Evolutionary conservation across 2,888 invertebrate genomes (phyloP).

Genomic region (Hyposoter dolosus): DNA sequence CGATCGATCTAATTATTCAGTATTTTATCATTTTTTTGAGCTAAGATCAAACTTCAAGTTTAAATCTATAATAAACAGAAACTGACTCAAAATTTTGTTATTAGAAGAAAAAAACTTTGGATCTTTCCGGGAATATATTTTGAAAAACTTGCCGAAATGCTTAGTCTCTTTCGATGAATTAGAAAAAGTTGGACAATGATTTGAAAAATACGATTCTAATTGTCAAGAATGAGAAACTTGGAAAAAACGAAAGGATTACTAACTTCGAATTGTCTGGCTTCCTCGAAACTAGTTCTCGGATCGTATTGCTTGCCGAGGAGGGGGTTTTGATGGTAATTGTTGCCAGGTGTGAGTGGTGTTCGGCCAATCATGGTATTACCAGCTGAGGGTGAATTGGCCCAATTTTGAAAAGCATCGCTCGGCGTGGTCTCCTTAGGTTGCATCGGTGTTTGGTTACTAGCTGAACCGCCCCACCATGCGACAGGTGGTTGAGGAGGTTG

Average conservation of each 20-base stretch:
- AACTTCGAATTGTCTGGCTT: conserved; percentile 77
- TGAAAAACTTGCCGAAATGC: too few relatives aligned
- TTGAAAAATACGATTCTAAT: neutral
- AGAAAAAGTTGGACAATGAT: neutral
- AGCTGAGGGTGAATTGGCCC: conserved; percentile 75
- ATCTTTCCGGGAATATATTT: too few relatives aligned
- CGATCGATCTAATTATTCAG: neutral
- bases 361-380: conserved; percentile 72
- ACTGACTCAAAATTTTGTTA: too few relatives aligned
- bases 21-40: too few relatives aligned
- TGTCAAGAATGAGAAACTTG: neutral
- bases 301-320: conserved; percentile 70
- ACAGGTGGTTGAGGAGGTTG: conserved; percentile 78
- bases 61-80: too few relatives aligned
- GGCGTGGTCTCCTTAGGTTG: conserved; percentile 73
- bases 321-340: conserved; percentile 76
- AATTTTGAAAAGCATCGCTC: conserved; percentile 77
- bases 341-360: conserved; percentile 74
- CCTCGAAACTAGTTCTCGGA: conserved; percentile 76
- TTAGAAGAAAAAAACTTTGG: too few relatives aligned
- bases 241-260: conserved; percentile 58
- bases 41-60: too few relatives aligned
- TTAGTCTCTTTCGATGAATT: too few relatives aligned
- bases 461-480: conserved; percentile 79
- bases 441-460: conserved; percentile 69